A percentile compares a stretch with the other conserved stretches of the same genome.
These are phyloP conservation scores for Deilephila porcellus DNA, from an alignment of 2,888 invertebrate genomes.

Conservation along the genomic window DNA sequence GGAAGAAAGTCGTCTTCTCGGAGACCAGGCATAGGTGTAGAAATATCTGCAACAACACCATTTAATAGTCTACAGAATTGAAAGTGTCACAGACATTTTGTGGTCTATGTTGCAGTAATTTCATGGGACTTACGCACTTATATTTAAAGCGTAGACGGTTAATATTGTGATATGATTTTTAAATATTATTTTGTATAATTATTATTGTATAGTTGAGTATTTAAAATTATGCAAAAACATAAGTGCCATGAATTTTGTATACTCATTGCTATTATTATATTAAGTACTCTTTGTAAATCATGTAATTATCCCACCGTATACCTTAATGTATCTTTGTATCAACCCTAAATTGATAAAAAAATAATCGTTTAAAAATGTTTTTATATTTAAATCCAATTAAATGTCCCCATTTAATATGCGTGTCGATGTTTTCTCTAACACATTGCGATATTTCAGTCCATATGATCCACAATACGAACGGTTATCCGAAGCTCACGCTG, in stretches of 20 bases:
- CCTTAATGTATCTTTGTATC: not conserved
- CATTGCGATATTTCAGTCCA: slow-evolving; percentile 40
- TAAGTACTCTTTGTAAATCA: too few relatives aligned
- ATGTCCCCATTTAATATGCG: not conserved
- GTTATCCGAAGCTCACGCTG: slow-evolving; percentile 72
- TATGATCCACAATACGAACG: slow-evolving; percentile 50
- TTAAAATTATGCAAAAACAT: not conserved
- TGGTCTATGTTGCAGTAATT: not conserved
- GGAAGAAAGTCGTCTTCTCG: slow-evolving; percentile 72
- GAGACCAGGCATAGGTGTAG: slow-evolving; percentile 69
- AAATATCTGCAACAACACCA: slow-evolving; percentile 52
- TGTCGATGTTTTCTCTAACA: slow-evolving; percentile 30
- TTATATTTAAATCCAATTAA: not conserved
- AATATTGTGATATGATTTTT: not conserved
- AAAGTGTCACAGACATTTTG: not conserved
- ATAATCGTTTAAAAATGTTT: not conserved
- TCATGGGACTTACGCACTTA: too few relatives aligned
- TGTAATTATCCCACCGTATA: slow-evolving; percentile 13
- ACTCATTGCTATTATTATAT: too few relatives aligned
- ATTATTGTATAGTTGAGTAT: not conserved
- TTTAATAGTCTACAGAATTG: slow-evolving; percentile 46
- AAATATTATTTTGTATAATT: not conserved
- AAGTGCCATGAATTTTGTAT: slow-evolving; percentile 2
- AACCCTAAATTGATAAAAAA: slow-evolving; percentile 1
- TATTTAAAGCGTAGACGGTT: too few relatives aligned